Percentiles rank a stretch among this genome's conserved stretches.
Evolutionary conservation across 2,113 vertebrate species (phyloP).

Genomic region (Holacanthus passer): DNA sequence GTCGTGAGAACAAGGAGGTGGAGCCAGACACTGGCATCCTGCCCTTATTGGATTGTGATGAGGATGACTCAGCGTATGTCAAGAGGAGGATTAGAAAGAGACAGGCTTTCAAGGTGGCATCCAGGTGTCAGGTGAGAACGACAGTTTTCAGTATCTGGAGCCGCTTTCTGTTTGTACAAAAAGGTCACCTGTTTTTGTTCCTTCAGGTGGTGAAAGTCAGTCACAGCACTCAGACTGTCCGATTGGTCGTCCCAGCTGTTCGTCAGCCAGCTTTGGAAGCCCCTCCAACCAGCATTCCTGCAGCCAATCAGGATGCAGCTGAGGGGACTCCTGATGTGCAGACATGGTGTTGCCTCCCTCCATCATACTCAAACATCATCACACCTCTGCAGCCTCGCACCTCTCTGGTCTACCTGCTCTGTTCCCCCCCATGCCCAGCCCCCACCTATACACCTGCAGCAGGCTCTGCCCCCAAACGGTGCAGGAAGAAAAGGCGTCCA

Average conservation of each 20-base stretch:
- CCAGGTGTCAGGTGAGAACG: conserved; percentile 85
- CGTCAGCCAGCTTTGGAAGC: conserved; percentile 76
- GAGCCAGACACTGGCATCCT: conserved; percentile 50
- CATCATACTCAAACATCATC: conserved; percentile 84
- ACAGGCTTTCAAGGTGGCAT: conserved; percentile 83
- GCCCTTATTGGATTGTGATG: conserved; percentile 75
- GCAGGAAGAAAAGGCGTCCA: conserved; percentile 74
- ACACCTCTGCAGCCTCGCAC: conserved; percentile 89
- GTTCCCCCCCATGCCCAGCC: conserved; percentile 82
- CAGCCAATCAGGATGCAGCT: conserved; percentile 23
- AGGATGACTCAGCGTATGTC: conserved; percentile 61
- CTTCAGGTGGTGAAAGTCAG: conserved; percentile 88
- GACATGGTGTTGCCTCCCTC: conserved; percentile 84
- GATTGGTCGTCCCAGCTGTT: conserved; percentile 80
- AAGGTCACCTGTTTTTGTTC: background rate
- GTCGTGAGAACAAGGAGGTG: conserved; percentile 16
- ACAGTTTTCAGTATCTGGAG: no score
- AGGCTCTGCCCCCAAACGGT: conserved; percentile 65
- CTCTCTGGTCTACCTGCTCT: conserved; percentile 88
- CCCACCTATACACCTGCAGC: conserved; percentile 44
- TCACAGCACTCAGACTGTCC: conserved; percentile 88
- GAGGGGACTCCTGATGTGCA: conserved; percentile 84
- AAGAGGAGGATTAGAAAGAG: conserved; percentile 66
- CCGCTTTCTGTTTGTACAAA: background rate
- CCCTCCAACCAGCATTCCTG: conserved; percentile 12